Conservation (phyloP, 2,113 vertebrate species). For the Eulemur macaco region DNA sequence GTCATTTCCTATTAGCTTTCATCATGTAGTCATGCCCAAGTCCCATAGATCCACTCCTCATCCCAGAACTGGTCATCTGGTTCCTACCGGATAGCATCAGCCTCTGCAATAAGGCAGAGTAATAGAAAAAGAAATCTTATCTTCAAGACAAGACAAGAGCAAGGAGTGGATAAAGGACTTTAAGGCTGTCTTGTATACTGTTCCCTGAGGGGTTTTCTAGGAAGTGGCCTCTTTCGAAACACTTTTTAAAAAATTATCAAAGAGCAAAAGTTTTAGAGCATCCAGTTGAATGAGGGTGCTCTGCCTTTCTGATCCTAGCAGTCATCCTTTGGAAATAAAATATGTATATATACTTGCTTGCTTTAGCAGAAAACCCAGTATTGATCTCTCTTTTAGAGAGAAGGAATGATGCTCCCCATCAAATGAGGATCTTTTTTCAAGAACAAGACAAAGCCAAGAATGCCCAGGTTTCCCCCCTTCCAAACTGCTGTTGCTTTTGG, state of each 20-base stretch:
- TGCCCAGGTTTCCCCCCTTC: not conserved
- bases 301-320: not conserved
- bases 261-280: not conserved
- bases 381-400: not conserved
- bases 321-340: not conserved
- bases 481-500: not conserved
- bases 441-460: conserved; percentile 25
- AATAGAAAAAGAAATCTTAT: not conserved
- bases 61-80: not conserved
- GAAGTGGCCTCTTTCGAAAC: not conserved
- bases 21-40: not conserved
- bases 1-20: not conserved
- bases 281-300: not conserved
- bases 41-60: not conserved
- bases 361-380: conserved; percentile 2
- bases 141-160: not conserved
- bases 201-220: not conserved
- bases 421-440: not conserved
- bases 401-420: not conserved
- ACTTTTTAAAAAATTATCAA: not conserved
- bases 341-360: not conserved
- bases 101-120: not conserved
- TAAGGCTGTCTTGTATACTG: not conserved
- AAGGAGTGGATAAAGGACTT: not conserved
- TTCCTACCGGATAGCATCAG: not conserved